Base-by-base conservation (phyloP, 2,888 invertebrate species). In the Agrochola macilenta region DNA sequence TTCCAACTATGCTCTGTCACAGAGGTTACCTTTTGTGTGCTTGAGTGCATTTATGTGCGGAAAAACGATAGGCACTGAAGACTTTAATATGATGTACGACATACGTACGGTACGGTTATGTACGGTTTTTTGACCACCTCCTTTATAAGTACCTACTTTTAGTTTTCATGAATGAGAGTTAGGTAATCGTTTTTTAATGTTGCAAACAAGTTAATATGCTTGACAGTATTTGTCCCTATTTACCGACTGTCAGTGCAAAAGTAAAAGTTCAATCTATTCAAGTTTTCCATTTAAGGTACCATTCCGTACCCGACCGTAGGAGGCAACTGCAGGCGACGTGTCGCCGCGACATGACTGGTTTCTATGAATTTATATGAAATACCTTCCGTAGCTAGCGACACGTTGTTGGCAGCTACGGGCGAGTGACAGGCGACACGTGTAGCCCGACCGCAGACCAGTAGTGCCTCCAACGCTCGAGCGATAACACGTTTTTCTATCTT, bases 1-100 rank as follows among this genome's bases (percentile, higher is more conserved):
- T 81, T 79, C 54, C 17, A 82, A 72, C 74, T 74, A 81, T 52
- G 46, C 72, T 30, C 26, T 46, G 64, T 23, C 52, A 76, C 35
- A 78, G 46, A 52, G 46, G 54, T 60, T 54, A 60, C n/a, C 66
- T 57, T 74, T 82, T 85, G 39, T 83, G 64, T 39, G 52, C 20
- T n/a, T 43, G 39, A 58, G 23, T 72, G 58, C 65, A 81, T 76
- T 60, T 60, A 9, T 17, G 1, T 64, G 64, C 2, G 17, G 39
- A n/a, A 64, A n/a, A 39, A 17, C 4, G 30, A 30, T 30, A 26
- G 14, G 7, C 8, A 17, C 17, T 58, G 7, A 26, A 58, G 14
- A 58, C 7, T 7, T 17, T 58, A 14, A 23, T 63, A 12, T 9
- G 5, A 63, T 23, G 11, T n/a, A n/a, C n/a, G n/a, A n/a, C n/a